Base-by-base conservation (phyloP, 2,888 invertebrate genomes). In the Minunthozetes semirufus region DNA sequence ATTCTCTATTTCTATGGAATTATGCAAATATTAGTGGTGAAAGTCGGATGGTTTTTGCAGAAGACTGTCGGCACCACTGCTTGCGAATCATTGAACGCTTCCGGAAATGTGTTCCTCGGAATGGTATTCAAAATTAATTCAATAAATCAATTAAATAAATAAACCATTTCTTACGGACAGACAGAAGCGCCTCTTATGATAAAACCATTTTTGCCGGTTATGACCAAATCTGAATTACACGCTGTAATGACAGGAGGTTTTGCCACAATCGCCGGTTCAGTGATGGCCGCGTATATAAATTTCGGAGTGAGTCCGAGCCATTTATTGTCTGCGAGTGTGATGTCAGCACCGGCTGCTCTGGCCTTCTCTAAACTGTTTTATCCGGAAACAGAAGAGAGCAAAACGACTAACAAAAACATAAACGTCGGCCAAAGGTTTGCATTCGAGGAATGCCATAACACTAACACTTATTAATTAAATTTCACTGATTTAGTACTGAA, bases 271-370 rank as follows among this genome's bases (percentile, higher is more conserved):
- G 94, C 96, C 53, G 93, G 90, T 17, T 90, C 93, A 0, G 93
- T 96, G 0, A 84, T 98, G 80, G 96, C 94, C 0, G 93, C 95
- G 0, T 98, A 95, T 82, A 92, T 96, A 73, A 87, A 87, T 3
- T 94, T 93, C 82, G 95, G 95, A 0, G 94, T 94, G 0, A 87
- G 89, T 71, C 89, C 97, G 0, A 88, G 91, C 0, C 92, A 96
- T 83, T 84, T 98, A 53, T 89, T 98, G 77, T 93, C 95, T 0
- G 93, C 97, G 0, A 92, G 93, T 77, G 90, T 98, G 0, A 96
- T 98, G 96, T 93, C 95, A 0, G 96, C 97, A 0, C 97, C 97
- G 0, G 94, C 94, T 0, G 91, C 96, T 0, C 83, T 98, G 38
- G 93, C 93, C 80, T 91, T 88, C 81, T 88, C 94, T 15, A 98